Evolutionary conservation across 2,797 vertebrate species (phyloP), one percentile per base, ranked within the genome.

Genomic region (Tiaroga cobitis): DNA sequence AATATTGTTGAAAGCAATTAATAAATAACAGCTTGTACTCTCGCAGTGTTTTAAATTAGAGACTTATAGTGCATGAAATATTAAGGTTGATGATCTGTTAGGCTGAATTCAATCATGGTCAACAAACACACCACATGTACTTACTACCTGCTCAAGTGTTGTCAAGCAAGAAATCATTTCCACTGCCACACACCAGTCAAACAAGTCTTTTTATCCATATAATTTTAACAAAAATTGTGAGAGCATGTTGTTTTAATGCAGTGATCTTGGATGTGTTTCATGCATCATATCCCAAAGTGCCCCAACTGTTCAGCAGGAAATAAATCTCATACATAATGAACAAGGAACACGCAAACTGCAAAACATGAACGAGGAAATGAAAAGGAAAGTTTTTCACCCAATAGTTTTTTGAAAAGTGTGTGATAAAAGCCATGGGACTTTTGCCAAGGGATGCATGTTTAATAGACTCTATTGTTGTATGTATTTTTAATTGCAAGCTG

Each of bases 401-500:
- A 74, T 74, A 18, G 29, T 34, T 18, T 41, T 81, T 69, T 39
- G 6, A 72, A 82, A n/a, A 37, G 49, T 56, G n/a, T 46, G 68
- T 82, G 18, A 82, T 73, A 82, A 73, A 43, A 74, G 4, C 69
- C 39, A 65, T 49, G 21, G 81, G 29, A 83, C 65, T 54, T 51
- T 59, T 67, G 72, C 72, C 72, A 51, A 74, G 59, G 21, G 29
- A 65, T 51, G 29, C 29, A 51, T 51, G 74, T 32, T 32, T 78
- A 78, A 83, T 43, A 11, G 19, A 75, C 11, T 24, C 61, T 43
- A 43, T 59, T 69, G 69, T 19, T 69, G 11, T 68, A 29, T 39
- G 32, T 59, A 29, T 43, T 76, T 41, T 83, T 63, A 73, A 63
- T 84, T 77, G 63, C 73, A 74, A 59, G 34, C 74, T 41, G 63